These are phyloP conservation scores for Saimiri boliviensis DNA, from an alignment of 2,113 vertebrate species.

Conservation along the genomic window DNA sequence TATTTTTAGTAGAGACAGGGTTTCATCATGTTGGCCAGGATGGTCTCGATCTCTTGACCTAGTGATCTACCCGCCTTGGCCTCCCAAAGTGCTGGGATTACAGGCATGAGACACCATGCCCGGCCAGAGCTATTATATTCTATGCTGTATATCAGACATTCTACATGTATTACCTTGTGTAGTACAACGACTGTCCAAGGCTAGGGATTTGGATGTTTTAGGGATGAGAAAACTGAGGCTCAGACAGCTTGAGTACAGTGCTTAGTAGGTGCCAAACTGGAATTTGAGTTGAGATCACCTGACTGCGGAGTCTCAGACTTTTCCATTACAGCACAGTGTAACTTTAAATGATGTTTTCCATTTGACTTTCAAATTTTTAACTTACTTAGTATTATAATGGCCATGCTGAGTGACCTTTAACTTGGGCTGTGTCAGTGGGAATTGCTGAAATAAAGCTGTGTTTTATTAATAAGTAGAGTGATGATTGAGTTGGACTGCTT, in stretches of 20 bases:
- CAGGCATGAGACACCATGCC: no score
- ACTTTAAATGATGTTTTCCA: slow-evolving; percentile 36
- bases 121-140: background rate
- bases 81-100: no score
- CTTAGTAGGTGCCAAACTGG: background rate
- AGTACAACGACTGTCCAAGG: background rate
- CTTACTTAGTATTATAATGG: slow-evolving; percentile 38
- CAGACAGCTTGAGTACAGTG: background rate
- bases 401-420: slow-evolving; percentile 59
- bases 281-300: slow-evolving; percentile 39
- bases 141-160: background rate
- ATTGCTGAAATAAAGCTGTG: slow-evolving; percentile 66
- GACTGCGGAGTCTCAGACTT: background rate
- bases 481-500: slow-evolving; percentile 54
- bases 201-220: background rate
- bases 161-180: background rate
- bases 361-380: slow-evolving; percentile 36
- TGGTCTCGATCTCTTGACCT: no score
- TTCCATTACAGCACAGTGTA: background rate
- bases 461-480: slow-evolving; percentile 76
- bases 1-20: no score
- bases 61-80: no score
- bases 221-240: background rate
- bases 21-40: no score
- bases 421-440: slow-evolving; percentile 3